phyloP scores from a whole-genome alignment of 2,113 vertebrate species.

The Phodopus roborovskii region DNA sequence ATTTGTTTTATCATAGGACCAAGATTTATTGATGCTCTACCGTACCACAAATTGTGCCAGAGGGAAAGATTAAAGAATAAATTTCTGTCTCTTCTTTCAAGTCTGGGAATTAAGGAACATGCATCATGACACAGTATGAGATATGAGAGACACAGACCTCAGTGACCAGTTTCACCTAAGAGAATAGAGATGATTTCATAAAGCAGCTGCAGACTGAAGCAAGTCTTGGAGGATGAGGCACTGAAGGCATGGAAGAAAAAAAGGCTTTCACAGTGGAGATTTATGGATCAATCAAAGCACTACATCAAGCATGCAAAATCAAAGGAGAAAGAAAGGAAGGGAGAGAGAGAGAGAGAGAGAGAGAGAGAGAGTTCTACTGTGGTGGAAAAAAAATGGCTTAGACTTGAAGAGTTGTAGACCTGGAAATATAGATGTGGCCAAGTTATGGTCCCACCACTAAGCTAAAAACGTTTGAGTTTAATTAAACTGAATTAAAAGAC shows the following conservation, averaged over 20 bases:
- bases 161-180: background rate
- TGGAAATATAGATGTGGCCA: background rate
- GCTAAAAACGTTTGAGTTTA: background rate
- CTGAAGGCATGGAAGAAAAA: rapidly evolving
- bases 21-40: background rate
- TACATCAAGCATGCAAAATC: too few species aligned
- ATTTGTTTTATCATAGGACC: background rate
- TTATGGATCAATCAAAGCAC: background rate
- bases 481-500: background rate
- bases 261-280: background rate
- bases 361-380: background rate
- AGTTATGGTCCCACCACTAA: background rate
- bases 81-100: background rate
- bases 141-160: background rate
- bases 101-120: background rate
- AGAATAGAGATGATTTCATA: background rate
- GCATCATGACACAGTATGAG: background rate
- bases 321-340: background rate
- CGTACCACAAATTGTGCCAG: background rate
- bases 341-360: too few species aligned
- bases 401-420: background rate
- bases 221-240: background rate
- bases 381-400: background rate
- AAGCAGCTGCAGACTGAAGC: background rate
- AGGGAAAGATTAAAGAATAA: background rate